Evolutionary conservation across 1,140 invertebrate species (phyloP), one percentile per base, ranked within the genome.

Genomic region (Schlechtendalia chinensis): DNA sequence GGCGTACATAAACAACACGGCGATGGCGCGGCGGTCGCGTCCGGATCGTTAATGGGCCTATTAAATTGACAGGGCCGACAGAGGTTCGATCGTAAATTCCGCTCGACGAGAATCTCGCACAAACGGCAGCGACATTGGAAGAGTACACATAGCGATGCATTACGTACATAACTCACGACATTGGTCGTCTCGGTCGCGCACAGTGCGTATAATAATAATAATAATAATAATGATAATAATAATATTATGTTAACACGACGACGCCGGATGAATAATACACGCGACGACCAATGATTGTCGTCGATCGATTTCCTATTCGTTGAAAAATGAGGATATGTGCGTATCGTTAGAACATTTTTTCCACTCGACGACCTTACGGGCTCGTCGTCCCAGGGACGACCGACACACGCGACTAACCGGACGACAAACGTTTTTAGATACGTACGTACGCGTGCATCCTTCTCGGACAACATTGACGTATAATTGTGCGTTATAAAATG

Each of bases 21-120:
- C n/a, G n/a, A n/a, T n/a, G n/a, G n/a, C n/a, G n/a, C n/a, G n/a
- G n/a, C n/a, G n/a, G 8, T n/a, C 61, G 61, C 39, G 0, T 19
- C 27, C 45, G 47, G 22, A 67, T n/a, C 65, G 39, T 22, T 69
- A 47, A 69, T 47, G n/a, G 65, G n/a, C 39, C 39, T n/a, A 27
- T 45, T 69, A 69, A 24, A 69, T 69, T 47, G 65, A 69, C 65
- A 69, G 65, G 63, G 63, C 19, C 63, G 63, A 67, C n/a, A n/a
- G 63, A 47, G 19, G 11, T 16, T 32, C 4, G 39, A 27, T 69
- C 65, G 22, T 69, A 69, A 69, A 69, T 63, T 63, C 16, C 29
- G 16, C 16, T 6, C 59, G 24, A 29, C n/a, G n/a, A n/a, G 59
- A 6, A 63, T 29, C n/a, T n/a, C n/a, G n/a, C n/a, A n/a, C n/a